phyloP scores from a whole-genome alignment of 2,113 vertebrate species.

The Propithecus coquereli region DNA sequence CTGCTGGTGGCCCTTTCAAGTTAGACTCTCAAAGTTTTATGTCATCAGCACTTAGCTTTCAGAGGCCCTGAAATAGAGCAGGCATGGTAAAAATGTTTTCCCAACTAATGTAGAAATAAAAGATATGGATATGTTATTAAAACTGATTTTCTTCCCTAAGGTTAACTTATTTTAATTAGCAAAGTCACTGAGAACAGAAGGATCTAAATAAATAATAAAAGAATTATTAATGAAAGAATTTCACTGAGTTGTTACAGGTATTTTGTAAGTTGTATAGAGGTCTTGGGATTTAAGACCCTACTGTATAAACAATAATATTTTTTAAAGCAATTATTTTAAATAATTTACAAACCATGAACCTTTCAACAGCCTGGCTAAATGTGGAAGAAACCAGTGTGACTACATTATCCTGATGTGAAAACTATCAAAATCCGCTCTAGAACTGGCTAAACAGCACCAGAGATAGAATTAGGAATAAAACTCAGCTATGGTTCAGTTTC shows the following conservation, averaged over 20 bases:
- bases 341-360: background rate
- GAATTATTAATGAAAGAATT: background rate
- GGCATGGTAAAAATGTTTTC: background rate
- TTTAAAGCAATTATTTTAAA: background rate
- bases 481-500: background rate
- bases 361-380: background rate
- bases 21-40: background rate
- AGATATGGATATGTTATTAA: background rate
- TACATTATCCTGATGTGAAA: background rate
- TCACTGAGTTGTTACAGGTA: background rate
- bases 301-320: background rate
- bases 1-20: background rate
- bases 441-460: background rate
- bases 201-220: background rate
- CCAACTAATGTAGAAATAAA: background rate
- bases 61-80: background rate
- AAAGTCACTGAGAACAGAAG: background rate
- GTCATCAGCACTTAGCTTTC: background rate
- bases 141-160: slow-evolving; percentile 20
- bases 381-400: background rate
- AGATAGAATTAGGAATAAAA: background rate
- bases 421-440: background rate
- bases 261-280: background rate
- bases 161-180: background rate
- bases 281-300: slow-evolving; percentile 21